These are phyloP conservation scores for Hyposoter dolosus DNA, from an alignment of 2,888 invertebrate species.

Conservation along the genomic window DNA sequence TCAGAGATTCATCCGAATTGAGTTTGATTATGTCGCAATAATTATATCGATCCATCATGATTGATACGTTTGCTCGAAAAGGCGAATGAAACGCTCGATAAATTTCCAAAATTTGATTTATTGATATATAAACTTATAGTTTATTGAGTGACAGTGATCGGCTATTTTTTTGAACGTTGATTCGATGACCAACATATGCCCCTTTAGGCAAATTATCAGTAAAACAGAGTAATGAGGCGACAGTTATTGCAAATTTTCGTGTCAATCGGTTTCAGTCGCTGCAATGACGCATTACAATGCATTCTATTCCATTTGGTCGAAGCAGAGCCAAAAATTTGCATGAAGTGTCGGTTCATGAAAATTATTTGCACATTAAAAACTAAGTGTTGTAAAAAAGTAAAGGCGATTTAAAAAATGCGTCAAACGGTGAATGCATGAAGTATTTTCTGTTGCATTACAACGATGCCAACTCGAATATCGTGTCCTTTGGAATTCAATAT, in stretches of 20 bases:
- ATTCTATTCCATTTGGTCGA: background rate
- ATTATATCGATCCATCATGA: too few species aligned
- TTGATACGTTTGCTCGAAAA: background rate
- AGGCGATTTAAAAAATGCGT: too few species aligned
- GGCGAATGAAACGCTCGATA: background rate
- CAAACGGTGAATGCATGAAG: too few species aligned
- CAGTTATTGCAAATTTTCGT: background rate
- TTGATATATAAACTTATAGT: constrained; percentile 7
- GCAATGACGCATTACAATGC: background rate
- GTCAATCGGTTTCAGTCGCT: background rate
- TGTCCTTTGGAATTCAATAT: too few species aligned
- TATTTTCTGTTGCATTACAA: too few species aligned
- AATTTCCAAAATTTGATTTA: constrained; percentile 3
- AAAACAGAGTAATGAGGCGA: background rate
- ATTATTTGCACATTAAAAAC: too few species aligned
- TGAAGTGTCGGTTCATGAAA: too few species aligned
- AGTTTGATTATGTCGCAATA: too few species aligned
- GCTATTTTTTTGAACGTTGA: background rate
- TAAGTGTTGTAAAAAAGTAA: too few species aligned
- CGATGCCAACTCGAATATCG: too few species aligned
- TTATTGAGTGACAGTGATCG: constrained; percentile 4
- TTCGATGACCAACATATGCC: background rate
- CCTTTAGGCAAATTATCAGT: constrained; percentile 1
- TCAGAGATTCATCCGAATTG: too few species aligned
- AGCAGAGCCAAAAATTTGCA: too few species aligned